Evolutionary conservation across 1,140 invertebrate genomes (phyloP).

Genomic region (Zaprionus ornatus): DNA sequence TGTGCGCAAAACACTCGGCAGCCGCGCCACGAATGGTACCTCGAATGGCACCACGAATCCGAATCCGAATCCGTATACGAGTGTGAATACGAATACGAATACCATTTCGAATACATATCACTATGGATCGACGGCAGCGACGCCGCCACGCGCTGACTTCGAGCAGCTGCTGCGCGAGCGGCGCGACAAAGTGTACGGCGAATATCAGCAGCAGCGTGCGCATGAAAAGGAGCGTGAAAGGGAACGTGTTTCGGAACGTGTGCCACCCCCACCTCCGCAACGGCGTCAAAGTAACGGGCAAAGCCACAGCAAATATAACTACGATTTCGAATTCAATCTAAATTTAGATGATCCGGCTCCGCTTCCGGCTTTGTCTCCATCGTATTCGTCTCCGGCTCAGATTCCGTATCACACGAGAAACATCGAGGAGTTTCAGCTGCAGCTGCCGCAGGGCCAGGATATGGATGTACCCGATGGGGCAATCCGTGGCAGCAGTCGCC

Average conservation of each 20-base stretch:
- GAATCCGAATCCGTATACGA: slow-evolving; percentile 1
- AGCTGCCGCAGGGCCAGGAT: slow-evolving; percentile 31
- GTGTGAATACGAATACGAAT: slow-evolving; percentile 33
- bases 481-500: slow-evolving; percentile 41
- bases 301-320: slow-evolving; percentile 67
- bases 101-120: slow-evolving; percentile 82
- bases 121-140: slow-evolving; percentile 58
- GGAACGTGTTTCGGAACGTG: slow-evolving; percentile 36
- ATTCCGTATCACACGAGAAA: slow-evolving; percentile 65
- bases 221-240: slow-evolving; percentile 41
- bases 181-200: slow-evolving; percentile 78
- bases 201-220: slow-evolving; percentile 46
- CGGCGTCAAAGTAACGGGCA: slow-evolving; percentile 38
- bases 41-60: slow-evolving; percentile 15
- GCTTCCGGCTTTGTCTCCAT: slow-evolving; percentile 22
- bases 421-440: slow-evolving; percentile 41
- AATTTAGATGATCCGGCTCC: slow-evolving; percentile 67
- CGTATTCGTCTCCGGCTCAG: slow-evolving; percentile 28
- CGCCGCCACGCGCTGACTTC: slow-evolving; percentile 69
- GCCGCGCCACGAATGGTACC: slow-evolving; percentile 36
- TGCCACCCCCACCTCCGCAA: slow-evolving; percentile 66
- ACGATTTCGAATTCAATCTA: slow-evolving; percentile 76
- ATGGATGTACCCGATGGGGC: slow-evolving; percentile 73
- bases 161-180: slow-evolving; percentile 80
- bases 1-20: slow-evolving; percentile 80